A percentile compares a stretch with the other conserved stretches of the same genome.
Evolutionary conservation across 2,888 invertebrate genomes (phyloP).

Genomic region (Malacosoma neustria): DNA sequence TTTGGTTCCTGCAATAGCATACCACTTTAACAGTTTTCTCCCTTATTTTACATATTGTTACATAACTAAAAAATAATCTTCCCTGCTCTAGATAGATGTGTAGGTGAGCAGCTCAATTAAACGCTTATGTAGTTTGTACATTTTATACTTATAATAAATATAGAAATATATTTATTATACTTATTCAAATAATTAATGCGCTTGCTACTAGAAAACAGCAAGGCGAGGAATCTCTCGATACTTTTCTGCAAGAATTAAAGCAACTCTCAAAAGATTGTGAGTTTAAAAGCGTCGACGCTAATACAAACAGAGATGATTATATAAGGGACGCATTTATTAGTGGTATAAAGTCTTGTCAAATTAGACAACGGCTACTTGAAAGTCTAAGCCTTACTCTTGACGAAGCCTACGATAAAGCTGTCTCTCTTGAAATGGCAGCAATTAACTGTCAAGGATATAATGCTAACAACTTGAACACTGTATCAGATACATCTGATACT

Average conservation of each 20-base stretch:
- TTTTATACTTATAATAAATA: too few species aligned
- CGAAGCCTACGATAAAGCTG: not conserved
- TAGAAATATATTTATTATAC: too few species aligned
- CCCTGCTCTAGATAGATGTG: too few species aligned
- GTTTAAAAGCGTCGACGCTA: not conserved
- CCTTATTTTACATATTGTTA: too few species aligned
- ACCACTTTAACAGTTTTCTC: too few species aligned
- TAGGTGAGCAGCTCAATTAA: too few species aligned
- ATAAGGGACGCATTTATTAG: not conserved
- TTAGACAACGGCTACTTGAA: not conserved
- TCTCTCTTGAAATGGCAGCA: not conserved
- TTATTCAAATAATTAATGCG: too few species aligned
- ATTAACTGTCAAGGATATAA: not conserved
- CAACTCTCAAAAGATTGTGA: slow-evolving; percentile 7
- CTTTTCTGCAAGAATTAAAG: slow-evolving; percentile 15
- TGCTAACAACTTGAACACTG: not conserved
- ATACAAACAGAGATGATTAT: not conserved
- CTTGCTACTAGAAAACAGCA: not conserved
- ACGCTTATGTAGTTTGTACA: too few species aligned
- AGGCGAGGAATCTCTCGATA: not conserved
- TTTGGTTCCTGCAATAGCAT: too few species aligned
- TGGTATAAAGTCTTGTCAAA: not conserved
- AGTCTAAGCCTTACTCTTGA: not conserved
- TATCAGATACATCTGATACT: not conserved
- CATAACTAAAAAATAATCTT: too few species aligned